These are phyloP conservation scores for Sylvia borin DNA, from an alignment of 2,797 vertebrate genomes.

Conservation along the genomic window DNA sequence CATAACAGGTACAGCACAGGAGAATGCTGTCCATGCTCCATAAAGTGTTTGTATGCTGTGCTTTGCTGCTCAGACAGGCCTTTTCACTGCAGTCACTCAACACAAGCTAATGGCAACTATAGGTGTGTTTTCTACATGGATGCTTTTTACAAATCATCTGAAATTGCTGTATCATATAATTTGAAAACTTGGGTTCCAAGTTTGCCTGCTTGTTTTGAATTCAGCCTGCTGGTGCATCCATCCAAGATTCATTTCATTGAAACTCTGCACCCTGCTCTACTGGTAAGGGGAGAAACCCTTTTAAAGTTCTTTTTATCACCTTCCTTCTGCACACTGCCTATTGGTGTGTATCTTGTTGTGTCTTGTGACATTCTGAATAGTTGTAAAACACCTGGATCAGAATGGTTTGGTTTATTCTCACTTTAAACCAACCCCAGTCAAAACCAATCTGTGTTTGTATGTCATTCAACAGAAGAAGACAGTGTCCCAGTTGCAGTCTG, in stretches of 20 bases:
- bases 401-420: neutral
- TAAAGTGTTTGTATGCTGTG: neutral
- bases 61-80: neutral
- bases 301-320: neutral
- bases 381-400: neutral
- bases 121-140: neutral
- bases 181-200: neutral
- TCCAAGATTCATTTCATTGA: neutral
- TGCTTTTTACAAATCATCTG: neutral
- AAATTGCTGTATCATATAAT: neutral
- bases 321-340: neutral
- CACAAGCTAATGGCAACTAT: neutral
- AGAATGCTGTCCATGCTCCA: neutral
- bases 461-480: neutral
- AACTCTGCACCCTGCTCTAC: neutral
- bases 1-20: constrained; percentile 46
- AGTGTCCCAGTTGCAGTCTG: neutral
- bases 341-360: neutral
- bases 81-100: neutral
- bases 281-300: neutral
- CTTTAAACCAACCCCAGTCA: neutral
- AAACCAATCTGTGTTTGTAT: neutral
- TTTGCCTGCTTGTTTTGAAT: neutral
- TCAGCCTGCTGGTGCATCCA: neutral
- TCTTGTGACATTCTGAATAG: neutral